These are phyloP conservation scores for Varecia variegata DNA, from an alignment of 2,797 vertebrate species.

Conservation along the genomic window DNA sequence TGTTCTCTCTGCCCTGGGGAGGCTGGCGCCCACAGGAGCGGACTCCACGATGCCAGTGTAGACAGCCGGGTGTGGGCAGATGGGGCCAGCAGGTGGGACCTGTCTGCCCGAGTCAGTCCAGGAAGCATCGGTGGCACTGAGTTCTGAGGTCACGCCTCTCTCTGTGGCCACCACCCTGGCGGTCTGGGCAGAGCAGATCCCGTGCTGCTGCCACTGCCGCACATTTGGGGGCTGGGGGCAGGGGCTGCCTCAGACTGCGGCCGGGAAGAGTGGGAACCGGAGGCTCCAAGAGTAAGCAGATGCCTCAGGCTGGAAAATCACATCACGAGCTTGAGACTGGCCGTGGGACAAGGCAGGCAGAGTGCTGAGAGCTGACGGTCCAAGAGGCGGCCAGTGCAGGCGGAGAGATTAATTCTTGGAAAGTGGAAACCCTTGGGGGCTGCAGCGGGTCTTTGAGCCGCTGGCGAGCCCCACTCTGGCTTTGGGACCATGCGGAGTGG, in stretches of 20 bases:
- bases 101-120: background rate
- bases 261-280: background rate
- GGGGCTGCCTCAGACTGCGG: background rate
- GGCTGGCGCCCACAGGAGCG: background rate
- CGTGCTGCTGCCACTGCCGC: background rate
- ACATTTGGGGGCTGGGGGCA: background rate
- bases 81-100: background rate
- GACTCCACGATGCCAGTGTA: background rate
- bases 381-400: slow-evolving; percentile 30
- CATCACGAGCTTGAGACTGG: slow-evolving; percentile 69
- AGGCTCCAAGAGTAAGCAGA: slow-evolving; percentile 22
- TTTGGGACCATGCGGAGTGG: background rate
- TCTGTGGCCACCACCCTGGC: background rate
- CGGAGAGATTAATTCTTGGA: slow-evolving; percentile 61
- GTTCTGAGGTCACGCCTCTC: background rate
- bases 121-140: fast-evolving
- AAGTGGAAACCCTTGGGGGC: slow-evolving; percentile 59
- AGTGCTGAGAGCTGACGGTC: slow-evolving; percentile 46
- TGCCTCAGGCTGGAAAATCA: slow-evolving; percentile 64
- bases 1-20: background rate
- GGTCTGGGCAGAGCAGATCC: background rate
- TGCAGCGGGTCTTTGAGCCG: slow-evolving; percentile 41
- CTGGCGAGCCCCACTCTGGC: background rate
- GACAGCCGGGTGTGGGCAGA: background rate
- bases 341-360: slow-evolving; percentile 49